These are phyloP conservation scores for Drosophila nebulosa DNA, from an alignment of 1,140 invertebrate genomes.

Conservation along the genomic window DNA sequence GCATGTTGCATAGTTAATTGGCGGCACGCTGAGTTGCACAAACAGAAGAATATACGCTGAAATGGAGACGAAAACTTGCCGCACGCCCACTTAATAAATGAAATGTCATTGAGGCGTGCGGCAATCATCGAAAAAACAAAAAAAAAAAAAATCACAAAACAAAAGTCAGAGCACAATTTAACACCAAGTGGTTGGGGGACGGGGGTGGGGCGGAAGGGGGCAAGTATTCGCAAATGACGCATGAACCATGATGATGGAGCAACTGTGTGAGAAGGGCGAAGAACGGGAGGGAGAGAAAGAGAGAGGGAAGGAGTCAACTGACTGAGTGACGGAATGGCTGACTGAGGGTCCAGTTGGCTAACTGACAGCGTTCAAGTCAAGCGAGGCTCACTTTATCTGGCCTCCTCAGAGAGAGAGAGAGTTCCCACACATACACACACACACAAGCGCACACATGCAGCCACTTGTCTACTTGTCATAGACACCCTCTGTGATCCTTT, in stretches of 20 bases:
- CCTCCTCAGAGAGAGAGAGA: constrained; percentile 28
- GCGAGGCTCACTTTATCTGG: constrained; percentile 56
- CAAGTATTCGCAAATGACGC: constrained; percentile 34
- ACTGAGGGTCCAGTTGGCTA: constrained; percentile 38
- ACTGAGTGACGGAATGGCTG: constrained; percentile 24
- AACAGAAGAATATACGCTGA: constrained; percentile 8
- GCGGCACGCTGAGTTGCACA: constrained; percentile 55
- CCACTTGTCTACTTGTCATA: constrained; percentile 60
- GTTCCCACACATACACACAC: constrained; percentile 18
- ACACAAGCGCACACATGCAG: constrained; percentile 14
- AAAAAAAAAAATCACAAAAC: constrained; percentile 36
- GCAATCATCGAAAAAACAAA: constrained; percentile 51
- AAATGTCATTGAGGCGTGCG: constrained; percentile 76
- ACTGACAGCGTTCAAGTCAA: constrained; percentile 58
- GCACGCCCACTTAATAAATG: constrained; percentile 73
- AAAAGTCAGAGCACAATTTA: constrained; percentile 60
- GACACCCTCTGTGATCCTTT: constrained; percentile 30
- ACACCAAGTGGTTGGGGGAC: constrained; percentile 41
- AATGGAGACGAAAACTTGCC: constrained; percentile 3
- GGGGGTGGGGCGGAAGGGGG: too few species aligned
- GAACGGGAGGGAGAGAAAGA: constrained; percentile 10
- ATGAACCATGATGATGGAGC: constrained; percentile 7
- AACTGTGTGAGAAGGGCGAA: neutral
- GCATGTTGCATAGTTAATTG: constrained; percentile 74
- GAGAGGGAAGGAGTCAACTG: constrained; percentile 11